phyloP scores from a whole-genome alignment of 2,113 vertebrate genomes.

The Pachypanchax playfairii region DNA sequence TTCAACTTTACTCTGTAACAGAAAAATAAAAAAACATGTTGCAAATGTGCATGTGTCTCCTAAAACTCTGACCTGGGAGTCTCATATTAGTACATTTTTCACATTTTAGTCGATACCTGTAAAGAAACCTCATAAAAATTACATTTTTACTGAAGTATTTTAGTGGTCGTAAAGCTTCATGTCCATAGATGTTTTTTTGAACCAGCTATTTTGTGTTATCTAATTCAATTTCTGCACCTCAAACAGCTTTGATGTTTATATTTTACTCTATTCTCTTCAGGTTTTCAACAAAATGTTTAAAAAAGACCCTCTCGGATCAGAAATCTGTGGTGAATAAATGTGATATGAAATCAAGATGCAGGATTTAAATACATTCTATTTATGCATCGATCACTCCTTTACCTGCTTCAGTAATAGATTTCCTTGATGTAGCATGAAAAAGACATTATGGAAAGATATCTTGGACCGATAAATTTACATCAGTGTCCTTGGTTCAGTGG shows the following conservation, averaged over 20 bases:
- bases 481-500: conserved; percentile 45
- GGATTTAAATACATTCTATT: conserved; percentile 7
- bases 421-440: conserved; percentile 24
- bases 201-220: conserved; percentile 12
- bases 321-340: conserved; percentile 5
- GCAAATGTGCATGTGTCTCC: not conserved
- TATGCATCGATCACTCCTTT: conserved; percentile 27
- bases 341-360: not conserved
- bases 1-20: conserved; percentile 89
- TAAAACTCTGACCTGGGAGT: no score
- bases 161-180: no score
- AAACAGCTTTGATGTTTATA: not conserved
- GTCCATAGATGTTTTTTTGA: not conserved
- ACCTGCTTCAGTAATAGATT: conserved; percentile 35
- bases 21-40: conserved; percentile 6
- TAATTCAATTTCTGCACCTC: not conserved
- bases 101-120: conserved; percentile 34
- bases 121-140: not conserved
- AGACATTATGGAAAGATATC: conserved; percentile 48
- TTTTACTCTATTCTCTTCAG: conserved; percentile 3
- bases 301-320: not conserved
- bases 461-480: conserved; percentile 51
- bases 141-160: no score
- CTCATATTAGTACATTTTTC: no score
- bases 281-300: conserved; percentile 12